A percentile compares a stretch with the other conserved stretches of the same genome.
Evolutionary conservation across 1,140 invertebrate genomes (phyloP).

Genomic region (Trypoxylus dichotomus): DNA sequence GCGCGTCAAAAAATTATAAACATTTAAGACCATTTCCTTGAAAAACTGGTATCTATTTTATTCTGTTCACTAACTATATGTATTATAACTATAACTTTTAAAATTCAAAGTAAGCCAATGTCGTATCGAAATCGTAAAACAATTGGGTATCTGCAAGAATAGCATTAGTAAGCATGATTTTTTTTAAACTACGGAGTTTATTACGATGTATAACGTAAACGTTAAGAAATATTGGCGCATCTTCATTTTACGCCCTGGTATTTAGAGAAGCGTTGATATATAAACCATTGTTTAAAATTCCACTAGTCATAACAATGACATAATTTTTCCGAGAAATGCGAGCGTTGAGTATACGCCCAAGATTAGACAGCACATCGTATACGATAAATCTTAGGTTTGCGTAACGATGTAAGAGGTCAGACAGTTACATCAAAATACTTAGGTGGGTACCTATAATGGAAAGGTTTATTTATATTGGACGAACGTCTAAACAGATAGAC

Average conservation of each 20-base stretch:
- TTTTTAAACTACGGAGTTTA: no score
- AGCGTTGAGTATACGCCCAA: neutral
- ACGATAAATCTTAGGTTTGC: neutral
- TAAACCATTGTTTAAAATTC: neutral
- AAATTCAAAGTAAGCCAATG: no score
- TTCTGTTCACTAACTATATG: no score
- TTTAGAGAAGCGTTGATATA: neutral
- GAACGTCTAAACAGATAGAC: neutral
- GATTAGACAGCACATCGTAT: neutral
- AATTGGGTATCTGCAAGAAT: no score
- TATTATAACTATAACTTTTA: no score
- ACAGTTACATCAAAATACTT: neutral
- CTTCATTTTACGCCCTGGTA: neutral
- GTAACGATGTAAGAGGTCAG: neutral
- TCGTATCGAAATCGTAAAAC: no score
- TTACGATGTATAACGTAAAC: neutral
- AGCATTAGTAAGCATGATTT: no score
- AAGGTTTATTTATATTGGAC: neutral
- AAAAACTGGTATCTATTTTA: no score
- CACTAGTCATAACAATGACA: slow-evolving; percentile 6
- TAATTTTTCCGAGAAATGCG: neutral
- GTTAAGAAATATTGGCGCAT: neutral
- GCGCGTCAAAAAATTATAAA: no score
- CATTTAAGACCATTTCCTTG: no score
- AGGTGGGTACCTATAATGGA: neutral